These are phyloP conservation scores for Heteractis magnifica DNA, from an alignment of 92 coral and sea anemone species.

Conservation along the genomic window DNA sequence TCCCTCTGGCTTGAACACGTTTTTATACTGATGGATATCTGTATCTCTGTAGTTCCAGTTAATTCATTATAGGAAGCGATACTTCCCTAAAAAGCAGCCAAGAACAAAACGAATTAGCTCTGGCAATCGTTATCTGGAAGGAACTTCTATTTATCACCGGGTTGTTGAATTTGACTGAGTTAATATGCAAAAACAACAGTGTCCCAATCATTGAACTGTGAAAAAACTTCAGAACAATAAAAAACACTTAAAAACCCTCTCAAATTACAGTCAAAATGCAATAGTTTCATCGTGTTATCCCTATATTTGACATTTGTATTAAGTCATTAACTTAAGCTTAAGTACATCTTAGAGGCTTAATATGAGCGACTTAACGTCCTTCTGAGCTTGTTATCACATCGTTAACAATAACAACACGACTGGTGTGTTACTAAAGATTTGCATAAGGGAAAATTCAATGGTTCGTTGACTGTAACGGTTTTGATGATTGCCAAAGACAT, in stretches of 20 bases:
- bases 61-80: background rate
- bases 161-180: background rate
- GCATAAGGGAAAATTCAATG: conserved; percentile 11
- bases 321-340: no score
- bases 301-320: background rate
- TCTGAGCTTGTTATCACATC: background rate
- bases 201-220: background rate
- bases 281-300: background rate
- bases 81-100: background rate
- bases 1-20: background rate
- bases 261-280: background rate
- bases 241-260: background rate
- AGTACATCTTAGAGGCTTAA: no score
- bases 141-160: background rate
- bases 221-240: background rate
- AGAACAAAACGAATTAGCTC: background rate
- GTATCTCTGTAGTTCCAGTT: background rate
- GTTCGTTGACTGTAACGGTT: background rate
- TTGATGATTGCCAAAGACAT: background rate
- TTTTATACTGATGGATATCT: background rate
- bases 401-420: background rate
- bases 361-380: background rate
- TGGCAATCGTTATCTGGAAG: background rate
- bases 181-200: background rate
- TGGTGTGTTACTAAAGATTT: background rate